phyloP scores from a whole-genome alignment of 1,140 invertebrate genomes.

The Phenacoccus solenopsis region DNA sequence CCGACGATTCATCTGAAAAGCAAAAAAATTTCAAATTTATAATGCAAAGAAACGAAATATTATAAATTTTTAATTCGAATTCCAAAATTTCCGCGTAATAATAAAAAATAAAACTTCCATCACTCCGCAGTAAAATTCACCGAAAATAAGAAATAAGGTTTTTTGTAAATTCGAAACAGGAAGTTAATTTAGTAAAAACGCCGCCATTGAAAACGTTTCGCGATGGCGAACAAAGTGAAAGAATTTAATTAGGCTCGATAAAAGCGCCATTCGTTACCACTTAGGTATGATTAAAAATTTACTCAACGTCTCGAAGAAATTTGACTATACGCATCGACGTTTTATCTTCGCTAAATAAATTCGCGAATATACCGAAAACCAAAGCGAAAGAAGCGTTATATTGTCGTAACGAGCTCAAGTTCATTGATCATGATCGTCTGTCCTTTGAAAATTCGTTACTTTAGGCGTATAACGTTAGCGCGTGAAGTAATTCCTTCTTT shows the following conservation, averaged over 20 bases:
- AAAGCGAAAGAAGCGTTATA: neutral
- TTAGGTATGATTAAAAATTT: neutral
- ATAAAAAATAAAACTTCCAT: too few relatives aligned
- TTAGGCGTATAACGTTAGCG: neutral
- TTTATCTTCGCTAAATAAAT: neutral
- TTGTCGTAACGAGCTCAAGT: neutral
- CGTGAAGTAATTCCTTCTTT: neutral
- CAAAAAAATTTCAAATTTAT: neutral
- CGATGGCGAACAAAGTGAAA: too few relatives aligned
- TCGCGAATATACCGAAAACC: too few relatives aligned
- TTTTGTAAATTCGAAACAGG: too few relatives aligned
- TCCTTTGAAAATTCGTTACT: neutral
- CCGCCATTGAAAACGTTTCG: too few relatives aligned
- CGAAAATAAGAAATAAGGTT: too few relatives aligned
- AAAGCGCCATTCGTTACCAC: neutral
- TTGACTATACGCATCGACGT: neutral
- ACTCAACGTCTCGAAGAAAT: neutral
- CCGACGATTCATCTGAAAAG: conserved; percentile 43
- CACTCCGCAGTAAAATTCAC: too few relatives aligned
- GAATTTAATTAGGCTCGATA: neutral
- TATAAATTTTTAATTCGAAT: too few relatives aligned
- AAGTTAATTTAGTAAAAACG: too few relatives aligned
- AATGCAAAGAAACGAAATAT: neutral
- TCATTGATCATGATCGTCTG: neutral
- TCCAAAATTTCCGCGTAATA: too few relatives aligned